phyloP scores from a whole-genome alignment of 2,888 invertebrate genomes.

The Nymphalis urticae region DNA sequence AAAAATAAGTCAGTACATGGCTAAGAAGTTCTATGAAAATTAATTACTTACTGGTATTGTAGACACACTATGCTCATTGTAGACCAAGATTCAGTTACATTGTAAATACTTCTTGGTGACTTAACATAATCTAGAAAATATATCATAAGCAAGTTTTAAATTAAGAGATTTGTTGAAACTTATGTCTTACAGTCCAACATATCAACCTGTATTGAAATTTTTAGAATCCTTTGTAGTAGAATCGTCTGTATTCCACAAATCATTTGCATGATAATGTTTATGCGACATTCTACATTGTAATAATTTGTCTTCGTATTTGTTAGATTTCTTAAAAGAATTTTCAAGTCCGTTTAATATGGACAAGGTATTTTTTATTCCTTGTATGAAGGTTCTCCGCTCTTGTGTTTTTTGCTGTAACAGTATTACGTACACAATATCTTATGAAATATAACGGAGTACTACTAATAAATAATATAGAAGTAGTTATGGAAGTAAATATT shows the following conservation, averaged over 20 bases:
- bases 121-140: conserved; percentile 43
- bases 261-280: conserved; percentile 52
- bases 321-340: conserved; percentile 59
- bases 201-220: conserved; percentile 40
- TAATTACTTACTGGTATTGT: conserved; percentile 74
- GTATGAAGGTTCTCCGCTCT: conserved; percentile 52
- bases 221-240: conserved; percentile 47
- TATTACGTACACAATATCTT: background rate
- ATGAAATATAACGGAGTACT: background rate
- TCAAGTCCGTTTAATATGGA: conserved; percentile 58
- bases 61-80: conserved; percentile 79
- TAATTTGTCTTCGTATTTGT: conserved; percentile 58
- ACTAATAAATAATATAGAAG: no score
- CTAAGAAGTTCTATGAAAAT: background rate
- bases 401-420: conserved; percentile 39
- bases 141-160: background rate
- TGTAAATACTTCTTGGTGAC: conserved; percentile 46
- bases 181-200: no score
- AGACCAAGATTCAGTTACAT: conserved; percentile 70
- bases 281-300: conserved; percentile 58
- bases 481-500: no score
- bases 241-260: conserved; percentile 53
- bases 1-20: background rate
- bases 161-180: no score
- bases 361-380: conserved; percentile 60